Percentiles rank a stretch among this genome's conserved stretches.
Evolutionary conservation across 2,113 vertebrate genomes (phyloP).

Genomic region (Channa argus): DNA sequence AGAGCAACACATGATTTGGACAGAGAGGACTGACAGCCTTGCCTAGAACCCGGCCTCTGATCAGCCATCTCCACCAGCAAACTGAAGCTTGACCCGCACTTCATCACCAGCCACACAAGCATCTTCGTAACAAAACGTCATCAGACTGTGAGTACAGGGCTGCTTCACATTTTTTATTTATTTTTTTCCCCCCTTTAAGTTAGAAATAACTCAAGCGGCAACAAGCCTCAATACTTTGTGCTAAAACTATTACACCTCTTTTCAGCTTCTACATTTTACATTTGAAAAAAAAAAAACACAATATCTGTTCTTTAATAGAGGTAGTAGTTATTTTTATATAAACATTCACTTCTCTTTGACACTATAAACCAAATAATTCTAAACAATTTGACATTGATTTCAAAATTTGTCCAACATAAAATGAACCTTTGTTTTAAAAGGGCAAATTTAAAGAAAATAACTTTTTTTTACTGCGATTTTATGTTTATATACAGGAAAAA

Average conservation of each 20-base stretch:
- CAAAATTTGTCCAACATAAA: neutral
- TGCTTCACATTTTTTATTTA: neutral
- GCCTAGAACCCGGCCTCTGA: constrained; percentile 91
- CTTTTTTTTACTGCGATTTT: constrained; percentile 21
- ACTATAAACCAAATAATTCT: constrained; percentile 24
- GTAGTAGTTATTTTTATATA: constrained; percentile 21
- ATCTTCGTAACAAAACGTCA: constrained; percentile 92
- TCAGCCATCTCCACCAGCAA: constrained; percentile 90
- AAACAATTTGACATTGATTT: constrained; percentile 3
- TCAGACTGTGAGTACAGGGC: constrained; percentile 93
- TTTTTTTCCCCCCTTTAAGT: neutral
- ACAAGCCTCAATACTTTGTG: neutral
- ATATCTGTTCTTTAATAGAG: neutral
- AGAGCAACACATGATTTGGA: constrained; percentile 88
- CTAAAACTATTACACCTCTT: neutral
- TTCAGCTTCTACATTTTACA: neutral
- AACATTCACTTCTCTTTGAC: constrained; percentile 22
- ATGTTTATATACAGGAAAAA: constrained; percentile 22
- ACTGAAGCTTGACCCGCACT: constrained; percentile 91
- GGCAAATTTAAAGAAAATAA: constrained; percentile 2
- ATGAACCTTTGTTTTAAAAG: too few relatives aligned
- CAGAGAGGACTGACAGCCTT: constrained; percentile 95
- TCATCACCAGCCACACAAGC: constrained; percentile 90
- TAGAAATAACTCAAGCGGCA: constrained; percentile 23
- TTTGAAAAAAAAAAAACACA: neutral